These are phyloP conservation scores for Metopolophium dirhodum DNA, from an alignment of 1,140 invertebrate genomes.

Conservation along the genomic window DNA sequence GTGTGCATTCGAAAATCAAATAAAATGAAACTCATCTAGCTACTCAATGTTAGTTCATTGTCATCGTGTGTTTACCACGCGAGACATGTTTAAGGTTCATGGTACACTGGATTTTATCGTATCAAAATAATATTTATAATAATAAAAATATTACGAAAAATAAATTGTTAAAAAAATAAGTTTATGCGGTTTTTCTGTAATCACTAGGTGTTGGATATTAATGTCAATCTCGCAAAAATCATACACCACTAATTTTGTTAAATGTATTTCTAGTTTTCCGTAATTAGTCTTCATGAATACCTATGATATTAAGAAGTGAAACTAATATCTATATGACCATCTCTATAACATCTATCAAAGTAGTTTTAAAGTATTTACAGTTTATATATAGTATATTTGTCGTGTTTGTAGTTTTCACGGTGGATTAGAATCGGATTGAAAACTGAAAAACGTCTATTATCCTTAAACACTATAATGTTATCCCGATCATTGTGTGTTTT, in stretches of 20 bases:
- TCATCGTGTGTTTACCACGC: slow-evolving; percentile 54
- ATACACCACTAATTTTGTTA: neutral
- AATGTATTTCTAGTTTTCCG: neutral
- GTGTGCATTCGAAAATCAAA: slow-evolving; percentile 53
- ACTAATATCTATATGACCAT: slow-evolving; percentile 40
- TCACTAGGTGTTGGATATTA: neutral
- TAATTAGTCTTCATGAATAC: slow-evolving; percentile 28
- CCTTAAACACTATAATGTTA: slow-evolving; percentile 35
- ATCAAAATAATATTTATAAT: slow-evolving; percentile 31
- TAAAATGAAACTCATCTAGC: slow-evolving; percentile 54
- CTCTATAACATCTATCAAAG: slow-evolving; percentile 17
- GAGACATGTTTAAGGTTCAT: slow-evolving; percentile 53
- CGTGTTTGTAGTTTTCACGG: slow-evolving; percentile 45
- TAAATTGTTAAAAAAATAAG: neutral
- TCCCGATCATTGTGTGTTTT: slow-evolving; percentile 37
- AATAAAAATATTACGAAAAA: neutral
- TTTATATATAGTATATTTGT: slow-evolving; percentile 9
- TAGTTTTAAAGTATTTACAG: neutral
- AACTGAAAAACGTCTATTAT: slow-evolving; percentile 32
- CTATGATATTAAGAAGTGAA: slow-evolving; percentile 34
- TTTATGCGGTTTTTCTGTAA: neutral
- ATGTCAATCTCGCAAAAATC: neutral
- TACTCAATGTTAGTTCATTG: slow-evolving; percentile 47
- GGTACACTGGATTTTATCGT: slow-evolving; percentile 37
- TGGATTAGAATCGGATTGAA: slow-evolving; percentile 49